Evolutionary conservation across 2,888 invertebrate genomes (phyloP).

Genomic region (Ophioninae sp.): DNA sequence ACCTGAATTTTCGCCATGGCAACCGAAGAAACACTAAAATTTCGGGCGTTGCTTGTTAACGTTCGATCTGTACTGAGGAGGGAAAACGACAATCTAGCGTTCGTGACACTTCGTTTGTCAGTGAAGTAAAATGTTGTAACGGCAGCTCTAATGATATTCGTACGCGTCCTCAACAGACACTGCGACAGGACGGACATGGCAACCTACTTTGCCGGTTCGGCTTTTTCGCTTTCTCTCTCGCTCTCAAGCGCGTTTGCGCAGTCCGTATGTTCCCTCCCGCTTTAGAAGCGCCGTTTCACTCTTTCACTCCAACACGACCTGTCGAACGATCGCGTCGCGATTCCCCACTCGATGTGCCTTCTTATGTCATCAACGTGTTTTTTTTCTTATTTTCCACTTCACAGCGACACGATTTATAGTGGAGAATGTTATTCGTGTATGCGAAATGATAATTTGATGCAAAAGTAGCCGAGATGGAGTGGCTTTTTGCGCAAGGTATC

Average conservation of each 20-base stretch:
- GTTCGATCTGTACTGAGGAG: conserved; percentile 36
- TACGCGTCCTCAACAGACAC: conserved; percentile 68
- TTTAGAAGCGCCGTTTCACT: conserved; percentile 2
- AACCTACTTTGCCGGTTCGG: conserved; percentile 67
- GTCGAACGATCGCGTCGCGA: conserved; percentile 36
- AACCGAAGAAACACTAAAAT: conserved; percentile 67
- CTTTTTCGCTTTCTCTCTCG: conserved; percentile 27
- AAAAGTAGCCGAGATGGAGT: conserved; percentile 4
- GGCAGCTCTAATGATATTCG: conserved; percentile 70
- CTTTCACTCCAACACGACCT: conserved; percentile 26
- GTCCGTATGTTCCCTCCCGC: conserved; percentile 29
- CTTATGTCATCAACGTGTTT: conserved; percentile 35
- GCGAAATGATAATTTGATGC: background rate
- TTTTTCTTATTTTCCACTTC: conserved; percentile 16
- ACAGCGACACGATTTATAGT: conserved; percentile 14
- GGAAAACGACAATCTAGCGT: conserved; percentile 20
- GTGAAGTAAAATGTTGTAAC: conserved; percentile 48
- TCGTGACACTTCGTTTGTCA: conserved; percentile 61
- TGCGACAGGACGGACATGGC: conserved; percentile 74
- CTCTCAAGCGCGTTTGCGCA: conserved; percentile 7
- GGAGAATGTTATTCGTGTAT: conserved; percentile 42
- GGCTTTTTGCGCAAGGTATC: conserved; percentile 1
- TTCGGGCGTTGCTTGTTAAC: conserved; percentile 49
- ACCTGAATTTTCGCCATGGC: conserved; percentile 79
- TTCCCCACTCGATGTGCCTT: conserved; percentile 40